These are phyloP conservation scores for Crematogaster levior DNA, from an alignment of 2,888 invertebrate genomes.

Conservation along the genomic window DNA sequence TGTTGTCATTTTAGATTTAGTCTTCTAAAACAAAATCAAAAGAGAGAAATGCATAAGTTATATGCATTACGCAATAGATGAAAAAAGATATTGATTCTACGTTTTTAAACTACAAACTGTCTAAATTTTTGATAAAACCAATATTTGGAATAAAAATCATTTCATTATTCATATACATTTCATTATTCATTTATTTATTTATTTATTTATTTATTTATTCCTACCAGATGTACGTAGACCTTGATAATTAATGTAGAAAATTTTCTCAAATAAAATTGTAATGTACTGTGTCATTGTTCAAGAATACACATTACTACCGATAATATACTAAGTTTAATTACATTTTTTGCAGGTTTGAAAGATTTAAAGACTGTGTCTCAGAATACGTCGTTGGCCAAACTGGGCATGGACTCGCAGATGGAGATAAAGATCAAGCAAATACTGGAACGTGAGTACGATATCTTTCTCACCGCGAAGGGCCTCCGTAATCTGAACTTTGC, in stretches of 20 bases:
- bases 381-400: slow-evolving; percentile 92
- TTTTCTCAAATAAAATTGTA: background rate
- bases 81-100: background rate
- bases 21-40: background rate
- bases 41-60: background rate
- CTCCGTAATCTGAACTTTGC: slow-evolving; percentile 93
- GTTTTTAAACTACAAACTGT: background rate
- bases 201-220: background rate
- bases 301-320: background rate
- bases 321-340: background rate
- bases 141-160: background rate
- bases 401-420: slow-evolving; percentile 99
- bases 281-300: background rate
- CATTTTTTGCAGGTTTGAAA: slow-evolving; percentile 79
- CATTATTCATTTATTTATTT: no score
- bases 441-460: slow-evolving; percentile 95
- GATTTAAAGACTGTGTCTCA: slow-evolving; percentile 89
- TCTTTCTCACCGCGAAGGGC: slow-evolving; percentile 94
- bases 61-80: background rate
- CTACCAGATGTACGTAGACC: background rate
- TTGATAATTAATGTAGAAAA: background rate
- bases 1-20: background rate
- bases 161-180: slow-evolving; percentile 5
- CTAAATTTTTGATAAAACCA: background rate
- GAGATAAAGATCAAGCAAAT: slow-evolving; percentile 98